Evolutionary conservation across 2,113 vertebrate species (phyloP), one percentile per base, ranked within the genome.

Genomic region (Corythornis cristatus): DNA sequence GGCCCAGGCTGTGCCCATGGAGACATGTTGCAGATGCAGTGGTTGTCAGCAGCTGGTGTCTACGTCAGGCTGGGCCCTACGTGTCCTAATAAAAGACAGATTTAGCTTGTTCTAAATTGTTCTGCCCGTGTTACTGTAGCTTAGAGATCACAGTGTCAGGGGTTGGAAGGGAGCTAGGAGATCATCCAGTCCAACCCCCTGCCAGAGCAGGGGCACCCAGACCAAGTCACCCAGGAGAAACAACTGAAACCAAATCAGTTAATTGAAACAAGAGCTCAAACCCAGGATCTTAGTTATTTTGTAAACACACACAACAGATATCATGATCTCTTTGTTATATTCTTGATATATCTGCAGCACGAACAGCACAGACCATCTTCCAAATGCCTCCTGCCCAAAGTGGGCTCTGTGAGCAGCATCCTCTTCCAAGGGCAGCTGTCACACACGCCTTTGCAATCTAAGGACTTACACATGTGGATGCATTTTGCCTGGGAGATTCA

Each of bases 21-120:
- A 71, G 56, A 8, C 15, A 2, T 18, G 22, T 68, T 60, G 81
- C 48, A 50, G 77, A 3, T 54, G 50, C 25, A 12, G 26, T 21
- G 15, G 18, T 25, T 3, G 1, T 56, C 62, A 45, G 57, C 29
- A 3, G 46, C 17, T 20, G 62, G 23, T 21, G 12, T 0, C 0
- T 17, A 3, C 26, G 3, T 74, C 50, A 51, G 62, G 70, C 15
- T 60, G 74, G 57, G 33, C 12, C 6, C 8, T 56, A 1, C 0
- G 0, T 1, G 1, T 72, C 11, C 66, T 68, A 67, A 14, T 21
- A 29, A 57, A 61, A 67, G 54, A 25, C 28, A 54, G 61, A 10
- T 35, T 61, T 29, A 42, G 26, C 12, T 62, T 4, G 0, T 53
- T 79, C 20, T 42, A 0, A 45, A 15, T 70, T 45, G 28, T 42